phyloP scores from a whole-genome alignment of 2,113 vertebrate genomes.

The Bostrychus sinensis region DNA sequence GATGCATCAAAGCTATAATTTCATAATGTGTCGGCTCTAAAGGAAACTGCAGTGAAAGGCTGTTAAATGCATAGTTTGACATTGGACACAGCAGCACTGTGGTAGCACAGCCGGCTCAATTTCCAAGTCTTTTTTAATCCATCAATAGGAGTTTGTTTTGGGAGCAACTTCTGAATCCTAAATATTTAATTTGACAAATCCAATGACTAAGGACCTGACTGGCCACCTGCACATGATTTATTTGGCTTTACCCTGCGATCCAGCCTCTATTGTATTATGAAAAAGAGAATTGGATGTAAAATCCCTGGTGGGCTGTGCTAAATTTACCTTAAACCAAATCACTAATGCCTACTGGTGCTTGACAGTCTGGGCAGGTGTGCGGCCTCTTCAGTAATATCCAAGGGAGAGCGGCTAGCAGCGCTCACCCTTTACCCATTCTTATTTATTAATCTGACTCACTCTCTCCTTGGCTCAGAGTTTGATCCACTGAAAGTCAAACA shows the following conservation, averaged over 20 bases:
- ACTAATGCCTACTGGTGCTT: conserved; percentile 77
- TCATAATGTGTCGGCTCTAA: too few species aligned
- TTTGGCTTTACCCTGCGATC: conserved; percentile 55
- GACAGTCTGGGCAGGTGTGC: conserved; percentile 73
- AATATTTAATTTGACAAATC: conserved; percentile 71
- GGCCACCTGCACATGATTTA: conserved; percentile 72
- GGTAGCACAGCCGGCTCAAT: neutral
- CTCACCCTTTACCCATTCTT: conserved; percentile 67
- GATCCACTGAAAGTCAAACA: conserved; percentile 58
- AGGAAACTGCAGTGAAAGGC: too few species aligned
- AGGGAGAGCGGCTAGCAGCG: conserved; percentile 53
- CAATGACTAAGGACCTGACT: conserved; percentile 42
- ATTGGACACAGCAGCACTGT: neutral
- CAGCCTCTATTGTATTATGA: conserved; percentile 67
- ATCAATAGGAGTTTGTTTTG: conserved; percentile 29
- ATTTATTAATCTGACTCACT: conserved; percentile 72
- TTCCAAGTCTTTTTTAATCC: conserved; percentile 11
- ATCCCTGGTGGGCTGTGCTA: conserved; percentile 72
- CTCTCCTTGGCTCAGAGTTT: conserved; percentile 52
- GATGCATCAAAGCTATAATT: too few species aligned
- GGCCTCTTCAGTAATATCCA: conserved; percentile 64
- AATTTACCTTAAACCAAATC: conserved; percentile 82
- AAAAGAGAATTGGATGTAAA: conserved; percentile 75
- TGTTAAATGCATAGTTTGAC: too few species aligned
- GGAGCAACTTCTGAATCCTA: conserved; percentile 53